phyloP scores from a whole-genome alignment of 92 coral and sea anemone genomes.

The Scolanthus callimorphus region DNA sequence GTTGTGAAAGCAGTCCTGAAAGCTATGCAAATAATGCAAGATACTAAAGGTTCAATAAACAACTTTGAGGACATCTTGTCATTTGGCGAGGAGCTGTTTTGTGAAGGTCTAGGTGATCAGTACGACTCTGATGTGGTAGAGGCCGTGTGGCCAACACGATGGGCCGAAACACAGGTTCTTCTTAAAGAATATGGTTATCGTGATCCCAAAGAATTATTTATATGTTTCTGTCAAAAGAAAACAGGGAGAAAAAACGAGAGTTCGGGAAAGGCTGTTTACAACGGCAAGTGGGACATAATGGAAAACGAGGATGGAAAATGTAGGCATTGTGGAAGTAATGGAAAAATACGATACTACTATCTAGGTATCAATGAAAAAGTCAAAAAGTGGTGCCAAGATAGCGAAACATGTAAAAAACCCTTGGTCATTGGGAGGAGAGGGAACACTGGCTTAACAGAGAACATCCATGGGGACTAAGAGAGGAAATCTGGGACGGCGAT shows the following conservation, averaged over 20 bases:
- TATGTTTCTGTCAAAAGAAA: background rate
- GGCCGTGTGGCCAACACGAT: background rate
- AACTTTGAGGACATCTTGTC: background rate
- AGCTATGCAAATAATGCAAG: background rate
- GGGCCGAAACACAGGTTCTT: background rate
- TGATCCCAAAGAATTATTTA: background rate
- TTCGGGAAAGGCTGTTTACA: background rate
- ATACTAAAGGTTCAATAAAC: background rate
- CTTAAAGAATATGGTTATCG: background rate
- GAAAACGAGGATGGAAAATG: slow-evolving; percentile 35
- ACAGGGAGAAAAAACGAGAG: background rate
- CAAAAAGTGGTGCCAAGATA: slow-evolving; percentile 38
- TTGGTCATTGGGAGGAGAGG: slow-evolving; percentile 57
- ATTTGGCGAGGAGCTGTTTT: background rate
- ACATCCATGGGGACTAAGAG: slow-evolving; percentile 23
- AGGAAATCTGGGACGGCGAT: slow-evolving; percentile 56
- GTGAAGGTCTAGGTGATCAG: background rate
- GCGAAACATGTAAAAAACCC: slow-evolving; percentile 61
- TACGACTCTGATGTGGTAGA: background rate
- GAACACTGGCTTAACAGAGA: slow-evolving; percentile 63
- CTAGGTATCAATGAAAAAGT: slow-evolving; percentile 59
- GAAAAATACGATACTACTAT: slow-evolving; percentile 50
- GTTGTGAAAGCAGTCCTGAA: background rate
- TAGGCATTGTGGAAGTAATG: slow-evolving; percentile 42
- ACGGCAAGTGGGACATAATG: slow-evolving; percentile 54